Conservation (phyloP, 2,797 vertebrate genomes). For the Halcyon smyrnensis region DNA sequence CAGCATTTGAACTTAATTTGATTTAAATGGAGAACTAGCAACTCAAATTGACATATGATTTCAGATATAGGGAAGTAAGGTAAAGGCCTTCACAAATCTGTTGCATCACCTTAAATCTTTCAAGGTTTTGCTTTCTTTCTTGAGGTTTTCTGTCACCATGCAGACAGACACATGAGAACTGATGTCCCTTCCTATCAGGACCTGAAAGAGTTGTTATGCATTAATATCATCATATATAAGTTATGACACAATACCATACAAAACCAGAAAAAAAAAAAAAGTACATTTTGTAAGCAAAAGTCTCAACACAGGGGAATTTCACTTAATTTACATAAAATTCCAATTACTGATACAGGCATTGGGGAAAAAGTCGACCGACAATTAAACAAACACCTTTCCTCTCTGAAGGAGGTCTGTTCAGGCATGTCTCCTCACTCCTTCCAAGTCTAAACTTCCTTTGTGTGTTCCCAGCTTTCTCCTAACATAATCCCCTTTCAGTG, state of each 20-base stretch:
- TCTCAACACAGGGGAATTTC: background rate
- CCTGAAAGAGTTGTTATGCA: constrained; percentile 76
- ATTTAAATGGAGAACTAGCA: background rate
- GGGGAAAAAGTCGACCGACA: background rate
- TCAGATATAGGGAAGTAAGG: background rate
- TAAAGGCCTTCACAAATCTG: background rate
- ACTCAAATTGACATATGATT: background rate
- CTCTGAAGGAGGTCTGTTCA: background rate
- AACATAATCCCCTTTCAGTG: background rate
- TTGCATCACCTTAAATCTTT: constrained; percentile 91
- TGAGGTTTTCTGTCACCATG: constrained; percentile 97
- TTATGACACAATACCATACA: background rate
- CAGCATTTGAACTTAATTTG: background rate
- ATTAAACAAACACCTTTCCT: background rate
- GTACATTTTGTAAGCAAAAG: background rate
- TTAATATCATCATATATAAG: background rate
- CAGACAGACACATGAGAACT: constrained; percentile 96
- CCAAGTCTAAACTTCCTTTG: background rate
- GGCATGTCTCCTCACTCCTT: background rate
- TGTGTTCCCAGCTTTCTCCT: background rate
- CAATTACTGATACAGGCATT: background rate
- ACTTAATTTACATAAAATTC: background rate
- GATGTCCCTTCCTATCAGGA: constrained; percentile 92
- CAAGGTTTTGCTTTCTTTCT: constrained; percentile 95
- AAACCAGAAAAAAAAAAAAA: background rate